Conservation (phyloP, 92 coral and sea anemone genomes). For the Montipora capitata region DNA sequence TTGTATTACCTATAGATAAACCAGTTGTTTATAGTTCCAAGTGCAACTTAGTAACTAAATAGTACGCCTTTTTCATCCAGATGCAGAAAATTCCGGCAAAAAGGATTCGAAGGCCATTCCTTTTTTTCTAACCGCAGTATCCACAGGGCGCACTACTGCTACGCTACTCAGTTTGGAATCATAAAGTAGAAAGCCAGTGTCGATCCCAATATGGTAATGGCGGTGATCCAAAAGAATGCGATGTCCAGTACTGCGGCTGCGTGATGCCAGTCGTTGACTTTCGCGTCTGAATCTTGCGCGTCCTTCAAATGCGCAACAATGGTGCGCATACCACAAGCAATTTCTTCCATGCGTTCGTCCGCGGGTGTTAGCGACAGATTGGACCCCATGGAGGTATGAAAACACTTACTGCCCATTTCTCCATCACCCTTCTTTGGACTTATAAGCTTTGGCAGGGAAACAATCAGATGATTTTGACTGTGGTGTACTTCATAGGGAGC, state of each 20-base stretch:
- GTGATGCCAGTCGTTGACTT: slow-evolving; percentile 94
- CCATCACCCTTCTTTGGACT: slow-evolving; percentile 46
- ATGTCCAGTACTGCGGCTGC: slow-evolving; percentile 97
- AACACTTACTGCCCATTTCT: slow-evolving; percentile 61
- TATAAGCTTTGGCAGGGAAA: slow-evolving; percentile 64
- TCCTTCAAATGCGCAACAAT: slow-evolving; percentile 94
- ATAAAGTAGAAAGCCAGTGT: slow-evolving; percentile 89
- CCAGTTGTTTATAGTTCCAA: too few species aligned
- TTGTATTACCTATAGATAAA: too few species aligned
- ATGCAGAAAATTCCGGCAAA: too few species aligned
- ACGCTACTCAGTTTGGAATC: slow-evolving; percentile 68
- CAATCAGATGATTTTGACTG: slow-evolving; percentile 65
- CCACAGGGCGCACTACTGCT: neutral
- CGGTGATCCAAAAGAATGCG: slow-evolving; percentile 90
- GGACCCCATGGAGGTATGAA: slow-evolving; percentile 63
- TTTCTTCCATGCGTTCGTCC: slow-evolving; percentile 87
- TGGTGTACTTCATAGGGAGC: slow-evolving; percentile 78
- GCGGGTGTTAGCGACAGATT: slow-evolving; percentile 66
- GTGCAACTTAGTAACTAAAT: too few species aligned
- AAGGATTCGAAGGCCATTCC: too few species aligned
- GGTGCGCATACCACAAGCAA: slow-evolving; percentile 82
- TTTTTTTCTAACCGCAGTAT: too few species aligned
- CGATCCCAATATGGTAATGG: slow-evolving; percentile 86
- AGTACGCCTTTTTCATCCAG: too few species aligned
- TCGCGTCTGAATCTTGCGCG: slow-evolving; percentile 82